Evolutionary conservation across 1,140 invertebrate genomes (phyloP).

Genomic region (Drosophila mojavensis): DNA sequence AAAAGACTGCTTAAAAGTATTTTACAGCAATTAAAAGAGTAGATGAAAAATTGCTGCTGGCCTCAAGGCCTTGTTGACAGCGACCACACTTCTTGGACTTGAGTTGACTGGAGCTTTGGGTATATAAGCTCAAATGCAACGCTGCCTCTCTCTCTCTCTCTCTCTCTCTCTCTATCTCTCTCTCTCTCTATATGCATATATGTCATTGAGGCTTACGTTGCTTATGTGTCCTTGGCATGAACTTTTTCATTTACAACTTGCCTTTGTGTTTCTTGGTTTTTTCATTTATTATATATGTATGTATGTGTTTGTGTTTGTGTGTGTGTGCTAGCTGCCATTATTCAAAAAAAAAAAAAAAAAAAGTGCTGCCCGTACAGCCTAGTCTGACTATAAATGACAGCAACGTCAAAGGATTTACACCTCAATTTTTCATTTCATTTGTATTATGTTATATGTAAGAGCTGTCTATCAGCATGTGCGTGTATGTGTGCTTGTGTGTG

Average conservation of each 20-base stretch:
- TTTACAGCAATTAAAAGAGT: too few relatives aligned
- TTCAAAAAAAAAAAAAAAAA: conserved; percentile 48
- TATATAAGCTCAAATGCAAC: conserved; percentile 1
- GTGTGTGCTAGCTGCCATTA: conserved; percentile 49
- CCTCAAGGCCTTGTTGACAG: too few relatives aligned
- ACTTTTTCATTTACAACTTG: conserved; percentile 73
- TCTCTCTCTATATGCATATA: neutral
- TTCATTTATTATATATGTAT: conserved; percentile 76
- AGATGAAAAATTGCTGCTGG: neutral
- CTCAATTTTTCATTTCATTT: conserved; percentile 81
- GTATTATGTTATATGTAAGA: conserved; percentile 33
- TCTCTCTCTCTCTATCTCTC: too few relatives aligned
- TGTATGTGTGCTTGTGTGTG: conserved; percentile 21
- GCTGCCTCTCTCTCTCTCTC: too few relatives aligned
- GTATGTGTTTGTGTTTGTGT: conserved; percentile 19
- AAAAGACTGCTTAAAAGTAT: too few relatives aligned
- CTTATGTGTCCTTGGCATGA: conserved; percentile 58
- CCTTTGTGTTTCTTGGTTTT: conserved; percentile 50
- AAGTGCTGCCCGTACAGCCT: conserved; percentile 27
- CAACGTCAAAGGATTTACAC: conserved; percentile 73
- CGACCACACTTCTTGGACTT: conserved; percentile 11
- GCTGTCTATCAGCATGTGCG: conserved; percentile 9
- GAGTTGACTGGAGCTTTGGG: conserved; percentile 18
- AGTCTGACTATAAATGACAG: conserved; percentile 66
- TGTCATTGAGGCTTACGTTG: conserved; percentile 22